Evolutionary conservation across 1,140 invertebrate genomes (phyloP).

Genomic region (Conus ventricosus): DNA sequence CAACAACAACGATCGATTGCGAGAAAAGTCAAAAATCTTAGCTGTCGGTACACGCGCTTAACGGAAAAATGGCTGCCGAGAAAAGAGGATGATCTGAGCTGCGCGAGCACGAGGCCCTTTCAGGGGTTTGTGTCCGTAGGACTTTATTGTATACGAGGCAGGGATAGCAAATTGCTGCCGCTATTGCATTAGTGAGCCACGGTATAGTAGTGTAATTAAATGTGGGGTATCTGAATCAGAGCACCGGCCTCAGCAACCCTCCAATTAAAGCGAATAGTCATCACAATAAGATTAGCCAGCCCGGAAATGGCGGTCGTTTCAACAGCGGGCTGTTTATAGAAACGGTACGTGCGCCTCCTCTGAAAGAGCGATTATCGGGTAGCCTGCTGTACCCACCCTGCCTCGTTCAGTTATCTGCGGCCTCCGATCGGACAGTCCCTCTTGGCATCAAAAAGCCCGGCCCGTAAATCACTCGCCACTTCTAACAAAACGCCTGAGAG

Average conservation of each 20-base stretch:
- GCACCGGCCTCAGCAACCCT: background rate
- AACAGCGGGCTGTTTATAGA: background rate
- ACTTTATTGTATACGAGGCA: too few relatives aligned
- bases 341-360: background rate
- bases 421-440: background rate
- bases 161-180: too few relatives aligned
- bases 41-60: too few relatives aligned
- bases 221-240: background rate
- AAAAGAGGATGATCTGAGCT: too few relatives aligned
- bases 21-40: too few relatives aligned
- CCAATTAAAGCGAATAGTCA: slow-evolving; percentile 20
- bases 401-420: background rate
- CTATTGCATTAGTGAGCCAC: too few relatives aligned
- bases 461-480: background rate
- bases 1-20: too few relatives aligned
- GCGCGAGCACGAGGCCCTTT: too few relatives aligned
- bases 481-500: background rate
- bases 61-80: too few relatives aligned
- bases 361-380: background rate
- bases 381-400: background rate
- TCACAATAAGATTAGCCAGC: background rate
- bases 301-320: background rate
- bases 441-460: slow-evolving; percentile 13
- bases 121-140: too few relatives aligned
- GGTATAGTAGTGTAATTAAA: too few relatives aligned